Evolutionary conservation across 2,797 vertebrate species (phyloP).

Genomic region (Sparus aurata): DNA sequence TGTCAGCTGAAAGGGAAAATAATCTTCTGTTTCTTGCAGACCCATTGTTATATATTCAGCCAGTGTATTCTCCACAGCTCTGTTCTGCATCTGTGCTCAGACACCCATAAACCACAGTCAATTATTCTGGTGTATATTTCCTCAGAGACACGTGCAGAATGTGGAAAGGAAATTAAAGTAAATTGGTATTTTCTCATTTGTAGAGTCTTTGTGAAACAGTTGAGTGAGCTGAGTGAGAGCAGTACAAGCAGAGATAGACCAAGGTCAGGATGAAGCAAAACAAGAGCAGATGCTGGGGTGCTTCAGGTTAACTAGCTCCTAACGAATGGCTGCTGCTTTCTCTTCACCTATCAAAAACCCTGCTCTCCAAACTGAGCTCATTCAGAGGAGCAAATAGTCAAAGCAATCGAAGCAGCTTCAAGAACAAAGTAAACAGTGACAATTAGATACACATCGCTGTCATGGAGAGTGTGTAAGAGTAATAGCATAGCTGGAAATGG

Average conservation of each 20-base stretch:
- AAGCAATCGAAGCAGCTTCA: constrained; percentile 60
- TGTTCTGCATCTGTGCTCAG: constrained; percentile 52
- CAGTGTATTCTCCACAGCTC: constrained; percentile 29
- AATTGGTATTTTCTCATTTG: constrained; percentile 67
- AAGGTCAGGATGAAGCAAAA: constrained; percentile 66
- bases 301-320: constrained; percentile 70
- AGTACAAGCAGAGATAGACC: constrained; percentile 27
- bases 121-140: constrained; percentile 70
- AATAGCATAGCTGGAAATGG: neutral
- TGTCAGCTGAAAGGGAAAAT: constrained; percentile 13
- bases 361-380: constrained; percentile 44
- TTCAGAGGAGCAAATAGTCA: constrained; percentile 65
- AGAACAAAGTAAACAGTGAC: constrained; percentile 67
- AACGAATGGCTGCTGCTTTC: constrained; percentile 18
- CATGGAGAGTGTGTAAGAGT: constrained; percentile 16
- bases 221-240: constrained; percentile 43
- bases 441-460: constrained; percentile 29
- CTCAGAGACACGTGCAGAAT: constrained; percentile 60
- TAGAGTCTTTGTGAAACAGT: constrained; percentile 54
- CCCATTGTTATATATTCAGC: constrained; percentile 39
- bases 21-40: constrained; percentile 24
- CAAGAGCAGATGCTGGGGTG: constrained; percentile 51
- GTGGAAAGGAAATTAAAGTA: constrained; percentile 58
- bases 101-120: constrained; percentile 58
- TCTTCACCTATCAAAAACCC: constrained; percentile 35